phyloP scores from a whole-genome alignment of 2,113 vertebrate species.

The Strix aluco region DNA sequence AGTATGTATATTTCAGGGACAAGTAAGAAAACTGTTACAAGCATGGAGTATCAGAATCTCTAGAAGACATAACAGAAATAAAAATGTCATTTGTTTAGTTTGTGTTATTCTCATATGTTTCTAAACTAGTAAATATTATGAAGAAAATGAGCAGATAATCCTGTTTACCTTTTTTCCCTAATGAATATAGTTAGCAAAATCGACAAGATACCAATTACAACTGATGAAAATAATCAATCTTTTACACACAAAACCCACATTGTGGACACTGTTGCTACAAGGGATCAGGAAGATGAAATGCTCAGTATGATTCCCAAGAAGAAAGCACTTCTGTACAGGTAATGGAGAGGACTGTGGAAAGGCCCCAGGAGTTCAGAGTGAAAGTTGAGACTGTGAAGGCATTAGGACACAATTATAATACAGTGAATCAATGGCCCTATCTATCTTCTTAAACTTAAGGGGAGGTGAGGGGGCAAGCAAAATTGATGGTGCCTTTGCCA shows the following conservation, averaged over 20 bases:
- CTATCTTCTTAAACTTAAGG: not conserved
- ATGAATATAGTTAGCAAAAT: not conserved
- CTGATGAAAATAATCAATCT: not conserved
- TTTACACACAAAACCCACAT: not conserved
- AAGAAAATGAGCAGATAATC: not conserved
- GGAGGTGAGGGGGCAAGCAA: not conserved
- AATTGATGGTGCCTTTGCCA: not conserved
- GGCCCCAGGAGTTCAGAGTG: not conserved
- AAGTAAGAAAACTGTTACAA: not conserved
- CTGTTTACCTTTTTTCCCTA: not conserved
- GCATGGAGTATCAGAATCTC: not conserved
- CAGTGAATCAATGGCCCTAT: not conserved
- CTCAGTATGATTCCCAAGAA: not conserved
- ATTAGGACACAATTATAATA: not conserved
- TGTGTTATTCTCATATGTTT: not conserved
- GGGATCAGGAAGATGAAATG: not conserved
- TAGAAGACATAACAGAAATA: not conserved
- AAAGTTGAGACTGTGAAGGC: not conserved
- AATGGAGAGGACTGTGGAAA: not conserved
- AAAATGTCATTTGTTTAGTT: not conserved
- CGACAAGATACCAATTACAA: not conserved
- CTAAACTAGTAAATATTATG: not conserved
- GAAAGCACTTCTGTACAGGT: not conserved
- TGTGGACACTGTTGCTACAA: not conserved
- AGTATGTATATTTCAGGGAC: rapidly evolving